Evolutionary conservation across 2,888 invertebrate species (phyloP).

Genomic region (Ormia ochracea): DNA sequence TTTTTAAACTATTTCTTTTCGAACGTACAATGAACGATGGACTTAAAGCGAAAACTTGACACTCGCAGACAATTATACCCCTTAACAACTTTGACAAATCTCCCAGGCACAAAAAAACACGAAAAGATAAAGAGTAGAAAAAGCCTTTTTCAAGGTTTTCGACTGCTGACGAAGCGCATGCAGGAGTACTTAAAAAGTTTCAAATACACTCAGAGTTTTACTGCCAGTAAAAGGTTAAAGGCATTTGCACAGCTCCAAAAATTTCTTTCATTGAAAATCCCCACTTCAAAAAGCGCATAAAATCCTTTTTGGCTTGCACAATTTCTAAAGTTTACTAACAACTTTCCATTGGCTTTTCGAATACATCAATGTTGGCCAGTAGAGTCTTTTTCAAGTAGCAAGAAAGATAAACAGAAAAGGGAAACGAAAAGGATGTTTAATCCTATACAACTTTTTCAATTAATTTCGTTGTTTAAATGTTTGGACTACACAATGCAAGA

Average conservation of each 20-base stretch:
- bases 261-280: no score
- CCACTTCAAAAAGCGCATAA: no score
- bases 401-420: conserved; percentile 3
- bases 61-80: conserved; percentile 48
- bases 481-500: conserved; percentile 33
- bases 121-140: not conserved
- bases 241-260: not conserved
- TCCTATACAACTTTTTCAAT: conserved; percentile 54
- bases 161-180: not conserved
- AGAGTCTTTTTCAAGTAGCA: not conserved
- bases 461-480: conserved; percentile 51
- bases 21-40: not conserved
- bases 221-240: not conserved
- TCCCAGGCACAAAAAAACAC: conserved; percentile 9
- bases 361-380: conserved; percentile 21
- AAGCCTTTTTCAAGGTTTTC: conserved; percentile 14
- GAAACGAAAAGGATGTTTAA: conserved; percentile 42
- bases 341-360: not conserved
- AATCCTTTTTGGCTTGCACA: no score
- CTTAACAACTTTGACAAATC: conserved; percentile 49
- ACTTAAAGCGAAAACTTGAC: conserved; percentile 34
- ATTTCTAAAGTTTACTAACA: not conserved
- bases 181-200: not conserved
- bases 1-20: conserved; percentile 4
- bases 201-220: not conserved